These are phyloP conservation scores for Rhea americana DNA, from an alignment of 2,113 vertebrate genomes.

Conservation along the genomic window DNA sequence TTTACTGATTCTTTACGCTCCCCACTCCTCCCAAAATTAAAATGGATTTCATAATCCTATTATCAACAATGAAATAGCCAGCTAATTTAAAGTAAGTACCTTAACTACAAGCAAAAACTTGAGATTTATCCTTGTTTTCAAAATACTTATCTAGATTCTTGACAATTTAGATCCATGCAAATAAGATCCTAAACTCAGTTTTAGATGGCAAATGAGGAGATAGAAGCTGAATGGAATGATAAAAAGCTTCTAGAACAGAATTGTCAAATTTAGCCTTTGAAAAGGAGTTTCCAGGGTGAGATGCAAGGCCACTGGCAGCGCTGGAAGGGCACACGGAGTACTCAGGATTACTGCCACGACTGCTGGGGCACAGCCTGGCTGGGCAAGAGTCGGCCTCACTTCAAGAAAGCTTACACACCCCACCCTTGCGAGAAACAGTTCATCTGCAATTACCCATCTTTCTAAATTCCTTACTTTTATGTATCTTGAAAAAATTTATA, in stretches of 20 bases:
- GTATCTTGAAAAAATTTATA: neutral
- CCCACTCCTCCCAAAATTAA: neutral
- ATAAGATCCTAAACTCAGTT: neutral
- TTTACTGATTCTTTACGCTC: neutral
- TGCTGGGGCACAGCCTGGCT: too few relatives aligned
- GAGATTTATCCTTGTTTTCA: neutral
- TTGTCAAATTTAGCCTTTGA: neutral
- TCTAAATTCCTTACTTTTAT: neutral
- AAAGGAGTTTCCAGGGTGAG: rapidly evolving
- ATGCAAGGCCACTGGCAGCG: too few relatives aligned
- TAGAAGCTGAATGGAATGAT: rapidly evolving
- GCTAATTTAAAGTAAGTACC: neutral
- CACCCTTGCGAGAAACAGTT: neutral
- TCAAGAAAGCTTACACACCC: rapidly evolving
- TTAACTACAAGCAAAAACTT: neutral
- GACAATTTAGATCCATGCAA: neutral
- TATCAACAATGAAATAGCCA: neutral
- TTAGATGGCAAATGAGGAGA: neutral
- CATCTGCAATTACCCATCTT: neutral
- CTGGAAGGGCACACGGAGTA: rapidly evolving
- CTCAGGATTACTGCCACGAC: too few relatives aligned
- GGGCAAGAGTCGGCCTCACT: too few relatives aligned
- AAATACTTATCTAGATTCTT: neutral
- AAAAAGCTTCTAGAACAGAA: neutral
- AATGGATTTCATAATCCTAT: neutral